Conservation (phyloP, 2,113 vertebrate genomes). For the Lichenostomus cassidix region DNA sequence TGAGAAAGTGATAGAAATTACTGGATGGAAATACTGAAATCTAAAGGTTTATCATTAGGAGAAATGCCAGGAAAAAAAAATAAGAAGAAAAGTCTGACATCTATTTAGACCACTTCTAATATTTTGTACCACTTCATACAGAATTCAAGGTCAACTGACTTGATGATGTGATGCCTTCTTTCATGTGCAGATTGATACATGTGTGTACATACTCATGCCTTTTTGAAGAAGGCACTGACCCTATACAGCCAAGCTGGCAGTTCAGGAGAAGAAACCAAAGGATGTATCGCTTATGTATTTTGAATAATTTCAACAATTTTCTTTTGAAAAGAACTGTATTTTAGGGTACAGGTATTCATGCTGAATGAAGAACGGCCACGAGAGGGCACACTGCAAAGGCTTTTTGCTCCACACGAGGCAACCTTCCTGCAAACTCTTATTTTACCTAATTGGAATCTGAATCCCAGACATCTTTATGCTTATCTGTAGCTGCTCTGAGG, state of each 20-base stretch:
- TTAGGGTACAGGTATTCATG: not conserved
- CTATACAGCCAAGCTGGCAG: not conserved
- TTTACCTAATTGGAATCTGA: constrained; percentile 26
- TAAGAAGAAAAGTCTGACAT: not conserved
- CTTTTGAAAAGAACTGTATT: not conserved
- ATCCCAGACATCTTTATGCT: constrained; percentile 6
- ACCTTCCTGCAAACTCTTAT: not conserved
- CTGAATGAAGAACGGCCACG: constrained; percentile 60
- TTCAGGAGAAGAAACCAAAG: not conserved
- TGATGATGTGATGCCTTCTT: not conserved
- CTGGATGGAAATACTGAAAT: not conserved
- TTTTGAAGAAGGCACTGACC: not conserved
- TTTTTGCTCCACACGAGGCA: constrained; percentile 47
- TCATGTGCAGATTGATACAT: not conserved
- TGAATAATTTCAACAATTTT: not conserved
- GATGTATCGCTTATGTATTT: not conserved
- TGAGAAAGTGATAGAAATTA: not conserved
- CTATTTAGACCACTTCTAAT: not conserved
- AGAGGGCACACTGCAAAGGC: constrained; percentile 78
- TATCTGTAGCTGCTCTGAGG: constrained; percentile 20
- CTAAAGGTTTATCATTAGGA: not conserved
- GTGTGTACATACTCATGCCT: not conserved
- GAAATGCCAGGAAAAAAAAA: not conserved
- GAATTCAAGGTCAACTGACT: not conserved
- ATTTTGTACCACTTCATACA: not conserved